Evolutionary conservation across 1,140 invertebrate genomes (phyloP), one percentile per base, ranked within the genome.

Genomic region (Steinernema khuongi): DNA sequence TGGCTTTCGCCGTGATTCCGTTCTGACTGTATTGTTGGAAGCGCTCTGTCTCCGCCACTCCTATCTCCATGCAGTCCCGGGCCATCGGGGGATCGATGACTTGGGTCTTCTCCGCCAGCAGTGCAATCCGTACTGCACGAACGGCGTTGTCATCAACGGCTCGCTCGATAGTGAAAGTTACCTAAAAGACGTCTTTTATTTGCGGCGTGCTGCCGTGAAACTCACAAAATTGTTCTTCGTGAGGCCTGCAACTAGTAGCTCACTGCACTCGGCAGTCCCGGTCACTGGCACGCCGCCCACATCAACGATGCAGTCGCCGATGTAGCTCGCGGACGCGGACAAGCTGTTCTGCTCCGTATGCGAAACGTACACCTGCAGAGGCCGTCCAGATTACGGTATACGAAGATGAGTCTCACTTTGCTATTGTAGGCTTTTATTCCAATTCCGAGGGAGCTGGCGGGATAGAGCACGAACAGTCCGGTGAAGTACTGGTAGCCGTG

Each of bases 241-340:
- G 26, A 72, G n/a, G 7, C 28, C 71, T 26, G 31, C 30, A 19
- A 36, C 31, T 22, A 72, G 29, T 30, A 29, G 44, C 31, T 72
- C 71, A 36, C 71, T 72, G 19, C 71, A 72, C 22, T 66, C 71
- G 7, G 31, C 30, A 19, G 66, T 66, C 2, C 43, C 33, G 1
- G 71, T 72, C 18, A 72, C 41, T 1, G 71, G 71, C 1, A 41
- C 71, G 26, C 71, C 71, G 28, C 66, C 44, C 7, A 72, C 43
- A 26, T 67, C 71, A 7, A 72, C 71, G 11, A 72, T 72, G 26
- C 71, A 72, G 41, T 72, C 71, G 19, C 71, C 71, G 41, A 67
- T 66, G 43, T 66, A 31, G 28, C 71, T 67, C 0, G 41, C 66
- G 19, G 30, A 17, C 1, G 66, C 41, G 7, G 71, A 44, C 7